These are phyloP conservation scores for Alligator mississippiensis DNA, from an alignment of 2,113 vertebrate species.

Conservation along the genomic window DNA sequence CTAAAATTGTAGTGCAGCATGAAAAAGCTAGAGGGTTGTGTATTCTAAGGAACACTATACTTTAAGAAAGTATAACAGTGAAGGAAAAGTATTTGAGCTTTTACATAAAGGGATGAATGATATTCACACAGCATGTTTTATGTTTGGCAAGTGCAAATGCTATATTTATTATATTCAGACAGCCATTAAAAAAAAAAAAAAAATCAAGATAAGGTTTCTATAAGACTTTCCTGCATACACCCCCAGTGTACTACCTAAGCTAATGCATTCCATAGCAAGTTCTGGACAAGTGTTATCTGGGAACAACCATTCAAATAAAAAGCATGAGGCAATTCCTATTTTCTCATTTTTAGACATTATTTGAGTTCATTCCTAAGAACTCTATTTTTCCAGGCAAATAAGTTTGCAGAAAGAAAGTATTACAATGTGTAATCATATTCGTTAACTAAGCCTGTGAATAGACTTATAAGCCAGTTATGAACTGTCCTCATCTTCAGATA, in stretches of 20 bases:
- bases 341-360: not conserved
- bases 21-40: conserved; percentile 5
- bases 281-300: conserved; percentile 21
- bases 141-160: not conserved
- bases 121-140: not conserved
- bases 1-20: conserved; percentile 17
- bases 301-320: conserved; percentile 4
- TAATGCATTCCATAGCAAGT: conserved; percentile 13
- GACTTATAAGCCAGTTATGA: not conserved
- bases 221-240: conserved; percentile 1
- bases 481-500: not conserved
- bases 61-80: not conserved
- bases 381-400: not conserved
- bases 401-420: not conserved
- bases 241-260: not conserved
- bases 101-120: not conserved
- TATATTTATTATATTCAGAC: not conserved
- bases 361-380: not conserved
- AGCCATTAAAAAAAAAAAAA: not conserved
- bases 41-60: not conserved
- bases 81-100: not conserved
- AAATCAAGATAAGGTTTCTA: not conserved
- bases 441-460: not conserved
- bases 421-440: not conserved
- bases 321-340: not conserved